phyloP scores from a whole-genome alignment of 2,113 vertebrate species.

The Eubucco bourcierii region DNA sequence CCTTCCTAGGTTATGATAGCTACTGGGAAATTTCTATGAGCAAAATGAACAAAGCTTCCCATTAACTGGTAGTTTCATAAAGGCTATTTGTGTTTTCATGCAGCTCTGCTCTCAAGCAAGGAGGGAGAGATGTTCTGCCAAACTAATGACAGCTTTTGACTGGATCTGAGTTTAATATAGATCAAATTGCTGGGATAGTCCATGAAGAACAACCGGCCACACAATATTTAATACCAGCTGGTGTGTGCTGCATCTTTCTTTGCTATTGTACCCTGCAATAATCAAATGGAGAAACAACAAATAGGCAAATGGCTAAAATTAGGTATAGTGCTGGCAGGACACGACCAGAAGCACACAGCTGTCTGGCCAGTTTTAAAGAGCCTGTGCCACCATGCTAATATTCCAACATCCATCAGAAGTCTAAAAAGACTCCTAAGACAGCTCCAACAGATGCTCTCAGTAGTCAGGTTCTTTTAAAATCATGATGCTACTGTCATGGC shows the following conservation, averaged over 20 bases:
- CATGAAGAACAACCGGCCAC: neutral
- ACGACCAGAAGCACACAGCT: neutral
- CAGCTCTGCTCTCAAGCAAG: neutral
- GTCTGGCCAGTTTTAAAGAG: neutral
- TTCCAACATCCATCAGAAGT: neutral
- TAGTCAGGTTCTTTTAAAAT: neutral
- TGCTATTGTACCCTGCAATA: neutral
- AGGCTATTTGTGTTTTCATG: neutral
- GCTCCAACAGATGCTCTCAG: neutral
- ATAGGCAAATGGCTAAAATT: neutral
- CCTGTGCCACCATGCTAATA: neutral
- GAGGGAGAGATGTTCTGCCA: neutral
- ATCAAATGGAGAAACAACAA: neutral
- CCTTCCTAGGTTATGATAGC: neutral
- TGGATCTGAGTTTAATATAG: neutral
- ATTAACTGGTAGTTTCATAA: conserved; percentile 10
- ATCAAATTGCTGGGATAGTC: neutral
- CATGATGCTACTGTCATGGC: too few relatives aligned
- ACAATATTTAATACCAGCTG: neutral
- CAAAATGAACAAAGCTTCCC: neutral
- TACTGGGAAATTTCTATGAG: neutral
- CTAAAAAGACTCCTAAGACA: neutral
- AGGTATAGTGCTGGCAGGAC: neutral
- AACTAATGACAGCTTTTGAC: neutral
- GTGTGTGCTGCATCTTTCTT: neutral